Conservation (phyloP, 92 coral and sea anemone species). For the Paramuricea clavata region DNA sequence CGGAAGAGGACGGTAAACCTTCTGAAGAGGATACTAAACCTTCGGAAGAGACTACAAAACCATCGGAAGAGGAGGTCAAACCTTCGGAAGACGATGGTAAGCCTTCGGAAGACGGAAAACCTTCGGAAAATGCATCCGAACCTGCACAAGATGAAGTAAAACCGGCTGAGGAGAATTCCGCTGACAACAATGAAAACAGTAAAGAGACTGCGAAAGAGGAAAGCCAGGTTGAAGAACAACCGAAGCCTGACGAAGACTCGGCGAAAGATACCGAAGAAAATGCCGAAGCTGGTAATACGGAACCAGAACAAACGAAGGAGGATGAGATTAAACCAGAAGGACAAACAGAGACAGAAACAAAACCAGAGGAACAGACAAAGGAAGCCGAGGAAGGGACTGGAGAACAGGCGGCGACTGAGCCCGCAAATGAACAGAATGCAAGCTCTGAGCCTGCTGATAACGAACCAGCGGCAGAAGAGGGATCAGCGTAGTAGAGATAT, state of each 20-base stretch:
- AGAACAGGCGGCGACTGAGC: constrained; percentile 70
- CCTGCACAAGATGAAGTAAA: constrained; percentile 15
- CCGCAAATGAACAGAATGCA: constrained; percentile 83
- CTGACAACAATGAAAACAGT: constrained; percentile 49
- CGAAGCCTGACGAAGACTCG: constrained; percentile 79
- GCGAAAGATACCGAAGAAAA: constrained; percentile 72
- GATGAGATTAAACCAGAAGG: constrained; percentile 66
- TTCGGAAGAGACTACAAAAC: constrained; percentile 53
- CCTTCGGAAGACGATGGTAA: constrained; percentile 51
- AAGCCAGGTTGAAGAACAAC: constrained; percentile 68
- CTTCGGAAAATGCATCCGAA: constrained; percentile 5
- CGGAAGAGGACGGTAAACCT: constrained; percentile 56
- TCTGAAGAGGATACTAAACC: constrained; percentile 40
- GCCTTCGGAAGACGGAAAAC: constrained; percentile 14
- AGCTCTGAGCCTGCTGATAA: constrained; percentile 38
- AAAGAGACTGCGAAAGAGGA: constrained; percentile 71
- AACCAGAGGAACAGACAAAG: constrained; percentile 58
- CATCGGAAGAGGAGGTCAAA: constrained; percentile 72
- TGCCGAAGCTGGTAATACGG: constrained; percentile 54
- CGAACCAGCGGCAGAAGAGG: constrained; percentile 19
- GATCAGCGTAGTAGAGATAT: not conserved
- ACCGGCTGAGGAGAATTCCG: not conserved
- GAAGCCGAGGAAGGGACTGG: constrained; percentile 81
- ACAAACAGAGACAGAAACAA: constrained; percentile 71
- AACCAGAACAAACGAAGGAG: constrained; percentile 65